Conservation (phyloP, 2,797 vertebrate genomes). For the Acrocephalus scirpaceus region DNA sequence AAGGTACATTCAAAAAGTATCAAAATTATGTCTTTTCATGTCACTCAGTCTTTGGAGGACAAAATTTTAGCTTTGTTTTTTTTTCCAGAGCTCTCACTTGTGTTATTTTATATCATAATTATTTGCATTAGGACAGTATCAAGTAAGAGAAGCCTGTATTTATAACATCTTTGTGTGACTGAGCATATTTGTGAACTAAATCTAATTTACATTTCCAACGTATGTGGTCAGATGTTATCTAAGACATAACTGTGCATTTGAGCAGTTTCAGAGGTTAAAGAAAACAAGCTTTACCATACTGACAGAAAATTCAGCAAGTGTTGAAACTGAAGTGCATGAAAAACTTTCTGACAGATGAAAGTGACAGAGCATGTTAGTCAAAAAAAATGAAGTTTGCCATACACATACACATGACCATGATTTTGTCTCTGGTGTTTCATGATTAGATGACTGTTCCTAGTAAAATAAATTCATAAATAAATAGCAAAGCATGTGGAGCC, state of each 20-base stretch:
- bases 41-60: neutral
- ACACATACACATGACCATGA: too few species aligned
- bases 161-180: neutral
- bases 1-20: neutral
- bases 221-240: neutral
- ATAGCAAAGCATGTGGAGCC: neutral
- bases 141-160: neutral
- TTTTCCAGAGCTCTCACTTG: neutral
- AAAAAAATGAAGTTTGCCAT: neutral
- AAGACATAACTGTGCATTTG: neutral
- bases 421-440: neutral
- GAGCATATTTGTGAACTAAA: neutral
- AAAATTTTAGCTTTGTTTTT: constrained; percentile 17
- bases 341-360: neutral
- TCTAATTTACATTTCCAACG: neutral
- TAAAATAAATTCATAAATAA: neutral
- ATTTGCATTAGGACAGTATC: neutral
- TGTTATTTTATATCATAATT: neutral
- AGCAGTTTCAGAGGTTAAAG: neutral
- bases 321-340: neutral
- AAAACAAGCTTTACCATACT: neutral
- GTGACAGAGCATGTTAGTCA: neutral
- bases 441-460: neutral
- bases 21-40: neutral
- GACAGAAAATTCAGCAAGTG: neutral